phyloP scores from a whole-genome alignment of 2,888 invertebrate species.

The Drosophila ustulata region DNA sequence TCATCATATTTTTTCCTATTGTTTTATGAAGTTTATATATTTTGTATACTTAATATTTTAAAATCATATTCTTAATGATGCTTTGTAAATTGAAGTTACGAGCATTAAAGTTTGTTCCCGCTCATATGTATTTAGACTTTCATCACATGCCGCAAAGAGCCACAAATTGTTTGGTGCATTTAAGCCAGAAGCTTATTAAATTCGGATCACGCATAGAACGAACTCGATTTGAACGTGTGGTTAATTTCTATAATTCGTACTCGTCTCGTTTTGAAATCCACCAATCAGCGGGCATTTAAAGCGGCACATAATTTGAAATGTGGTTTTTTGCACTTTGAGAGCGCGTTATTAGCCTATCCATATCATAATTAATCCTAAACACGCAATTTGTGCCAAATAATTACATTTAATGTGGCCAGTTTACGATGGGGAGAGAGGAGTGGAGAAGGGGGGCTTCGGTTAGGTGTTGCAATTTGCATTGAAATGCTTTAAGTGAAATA shows the following conservation, averaged over 20 bases:
- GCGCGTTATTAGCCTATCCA: slow-evolving; percentile 79
- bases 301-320: slow-evolving; percentile 72
- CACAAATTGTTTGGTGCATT: slow-evolving; percentile 17
- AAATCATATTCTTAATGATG: neutral
- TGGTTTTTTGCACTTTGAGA: slow-evolving; percentile 74
- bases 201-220: slow-evolving; percentile 56
- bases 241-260: slow-evolving; percentile 49
- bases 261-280: slow-evolving; percentile 31
- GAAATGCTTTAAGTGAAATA: slow-evolving; percentile 78
- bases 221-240: slow-evolving; percentile 42
- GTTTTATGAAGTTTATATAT: neutral
- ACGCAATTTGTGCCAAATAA: slow-evolving; percentile 82
- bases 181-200: slow-evolving; percentile 39
- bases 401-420: slow-evolving; percentile 72
- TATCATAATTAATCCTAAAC: slow-evolving; percentile 83
- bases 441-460: neutral
- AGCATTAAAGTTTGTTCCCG: neutral
- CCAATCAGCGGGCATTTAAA: slow-evolving; percentile 60
- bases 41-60: neutral
- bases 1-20: too few relatives aligned
- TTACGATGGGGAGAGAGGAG: neutral
- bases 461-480: slow-evolving; percentile 67
- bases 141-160: neutral
- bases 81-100: neutral
- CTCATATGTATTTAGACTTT: neutral